Evolutionary conservation across 2,113 vertebrate genomes (phyloP).

Genomic region (Dromiciops gliroides): DNA sequence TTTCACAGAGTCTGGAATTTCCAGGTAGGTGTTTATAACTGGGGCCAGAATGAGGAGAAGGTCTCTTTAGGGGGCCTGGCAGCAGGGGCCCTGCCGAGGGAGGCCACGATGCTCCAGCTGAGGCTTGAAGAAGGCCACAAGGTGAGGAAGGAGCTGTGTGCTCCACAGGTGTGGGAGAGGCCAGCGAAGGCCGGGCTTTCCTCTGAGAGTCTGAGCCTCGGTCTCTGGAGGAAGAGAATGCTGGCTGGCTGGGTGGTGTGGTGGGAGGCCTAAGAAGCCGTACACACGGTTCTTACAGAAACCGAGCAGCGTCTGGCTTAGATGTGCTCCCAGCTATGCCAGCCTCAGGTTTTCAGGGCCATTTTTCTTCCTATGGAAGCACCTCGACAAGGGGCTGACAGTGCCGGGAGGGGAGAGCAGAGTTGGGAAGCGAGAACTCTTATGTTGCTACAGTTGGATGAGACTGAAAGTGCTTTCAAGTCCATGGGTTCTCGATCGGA

Average conservation of each 20-base stretch:
- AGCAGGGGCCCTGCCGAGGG: background rate
- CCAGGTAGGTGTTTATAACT: background rate
- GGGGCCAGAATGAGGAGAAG: background rate
- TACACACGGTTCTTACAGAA: no score
- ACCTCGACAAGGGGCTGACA: background rate
- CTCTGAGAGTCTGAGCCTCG: background rate
- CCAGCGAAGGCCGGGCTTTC: background rate
- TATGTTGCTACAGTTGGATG: conserved; percentile 23
- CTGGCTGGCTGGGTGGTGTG: background rate
- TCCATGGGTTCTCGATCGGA: background rate
- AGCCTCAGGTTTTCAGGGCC: background rate
- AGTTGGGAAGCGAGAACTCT: background rate
- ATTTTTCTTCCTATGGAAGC: background rate
- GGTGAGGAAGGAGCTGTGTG: no score
- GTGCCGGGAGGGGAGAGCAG: background rate
- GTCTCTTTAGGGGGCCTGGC: no score
- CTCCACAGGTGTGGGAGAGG: no score
- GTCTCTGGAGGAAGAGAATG: background rate
- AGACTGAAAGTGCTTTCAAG: conserved; percentile 11
- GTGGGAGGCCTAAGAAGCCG: background rate
- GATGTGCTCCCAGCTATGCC: background rate
- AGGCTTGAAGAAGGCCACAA: background rate
- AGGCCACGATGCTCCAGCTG: background rate
- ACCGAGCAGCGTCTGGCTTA: no score
- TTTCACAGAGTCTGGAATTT: background rate